These are phyloP conservation scores for Parasteatoda tepidariorum DNA, from an alignment of 1,140 invertebrate genomes.

Conservation along the genomic window DNA sequence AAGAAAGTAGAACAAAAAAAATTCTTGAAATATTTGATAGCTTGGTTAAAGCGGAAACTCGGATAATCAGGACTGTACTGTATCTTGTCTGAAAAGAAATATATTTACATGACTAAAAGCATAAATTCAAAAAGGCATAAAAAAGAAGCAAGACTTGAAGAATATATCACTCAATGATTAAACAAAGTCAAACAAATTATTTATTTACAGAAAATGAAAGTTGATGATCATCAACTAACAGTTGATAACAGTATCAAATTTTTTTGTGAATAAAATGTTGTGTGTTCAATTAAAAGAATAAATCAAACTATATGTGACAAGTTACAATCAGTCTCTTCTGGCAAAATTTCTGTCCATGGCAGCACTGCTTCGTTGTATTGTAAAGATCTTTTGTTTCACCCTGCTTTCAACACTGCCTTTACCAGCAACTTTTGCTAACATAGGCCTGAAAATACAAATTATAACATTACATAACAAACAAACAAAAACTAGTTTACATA, in stretches of 20 bases:
- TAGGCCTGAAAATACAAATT: conserved; percentile 71
- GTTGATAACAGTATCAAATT: not conserved
- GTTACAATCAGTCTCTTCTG: conserved; percentile 67
- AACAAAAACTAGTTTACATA: not conserved
- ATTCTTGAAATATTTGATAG: no score
- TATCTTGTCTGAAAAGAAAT: no score
- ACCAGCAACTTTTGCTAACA: conserved; percentile 77
- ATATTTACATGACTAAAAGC: no score
- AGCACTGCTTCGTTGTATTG: conserved; percentile 78
- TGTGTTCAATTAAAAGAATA: not conserved
- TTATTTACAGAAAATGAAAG: not conserved
- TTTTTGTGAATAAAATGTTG: not conserved
- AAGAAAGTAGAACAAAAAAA: no score
- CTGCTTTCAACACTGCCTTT: conserved; percentile 78
- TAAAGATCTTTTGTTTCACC: conserved; percentile 84
- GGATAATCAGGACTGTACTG: no score
- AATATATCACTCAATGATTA: no score
- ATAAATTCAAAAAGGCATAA: no score
- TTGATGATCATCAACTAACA: not conserved
- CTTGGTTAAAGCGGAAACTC: no score
- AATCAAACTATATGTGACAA: no score
- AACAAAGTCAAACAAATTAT: no score
- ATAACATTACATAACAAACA: conserved; percentile 54
- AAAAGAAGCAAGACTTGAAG: no score
- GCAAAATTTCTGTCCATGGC: conserved; percentile 82